Evolutionary conservation across 1,140 invertebrate genomes (phyloP), one percentile per base, ranked within the genome.

Genomic region (Mamestra configurata): DNA sequence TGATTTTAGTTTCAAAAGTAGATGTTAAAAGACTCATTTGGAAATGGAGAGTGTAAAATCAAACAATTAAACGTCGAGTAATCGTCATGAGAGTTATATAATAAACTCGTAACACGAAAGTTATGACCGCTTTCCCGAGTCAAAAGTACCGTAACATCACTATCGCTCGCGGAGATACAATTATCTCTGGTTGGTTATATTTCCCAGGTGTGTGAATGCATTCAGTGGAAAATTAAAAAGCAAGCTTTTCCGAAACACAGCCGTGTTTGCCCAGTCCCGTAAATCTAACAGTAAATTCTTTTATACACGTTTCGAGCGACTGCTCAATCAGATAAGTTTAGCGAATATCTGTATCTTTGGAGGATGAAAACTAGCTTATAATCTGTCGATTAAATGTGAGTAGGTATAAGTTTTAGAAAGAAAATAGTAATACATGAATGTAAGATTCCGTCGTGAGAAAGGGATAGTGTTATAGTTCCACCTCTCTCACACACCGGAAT

Each of bases 151-250:
- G 40, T 59, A 49, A 51, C 37, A 61, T 49, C 24, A 40, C 40
- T 61, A 76, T 76, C 40, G 27, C 40, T 76, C n/a, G 37, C 73
- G 73, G n/a, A 49, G 57, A 70, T 57, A 70, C 66, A 49, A 55
- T 78, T 70, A 78, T 68, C 49, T 70, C 51, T 57, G 35, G 35
- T 61, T 61, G 73, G 55, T 76, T 76, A 76, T 73, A 79, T 75
- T 73, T 79, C 70, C 78, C 78, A 72, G 55, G 70, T 79, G 57
- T 53, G 53, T 79, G 27, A 66, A 77, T 49, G 79, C 85, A 84
- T 70, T 75, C 37, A 72, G 53, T 81, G 85, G 83, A 86, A 84
- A 86, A 86, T 86, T 84, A 86, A 86, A 86, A 84, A 80, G 68
- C 76, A 46, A 76, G 73, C 55, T 40, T 64, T 76, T 31, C 40